phyloP scores from a whole-genome alignment of 2,797 vertebrate genomes.

The Chrosomus eos region DNA sequence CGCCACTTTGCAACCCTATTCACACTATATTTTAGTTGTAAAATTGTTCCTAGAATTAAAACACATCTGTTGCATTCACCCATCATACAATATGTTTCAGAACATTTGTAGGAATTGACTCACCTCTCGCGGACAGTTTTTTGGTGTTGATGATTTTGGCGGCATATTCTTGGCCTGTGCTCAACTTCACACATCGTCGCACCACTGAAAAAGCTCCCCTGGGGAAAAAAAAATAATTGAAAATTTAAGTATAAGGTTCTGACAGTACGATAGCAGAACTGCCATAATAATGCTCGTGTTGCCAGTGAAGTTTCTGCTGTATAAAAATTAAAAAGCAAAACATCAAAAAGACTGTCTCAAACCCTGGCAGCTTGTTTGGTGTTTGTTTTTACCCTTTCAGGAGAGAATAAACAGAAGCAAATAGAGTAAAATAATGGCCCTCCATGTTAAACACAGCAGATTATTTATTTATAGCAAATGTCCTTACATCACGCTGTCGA shows the following conservation, averaged over 20 bases:
- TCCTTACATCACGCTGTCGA: neutral
- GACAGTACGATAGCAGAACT: neutral
- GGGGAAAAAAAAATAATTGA: constrained; percentile 53
- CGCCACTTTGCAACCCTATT: too few relatives aligned
- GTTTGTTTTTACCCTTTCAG: neutral
- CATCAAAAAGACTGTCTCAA: neutral
- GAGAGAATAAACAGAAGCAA: neutral
- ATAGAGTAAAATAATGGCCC: neutral
- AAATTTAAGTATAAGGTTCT: neutral
- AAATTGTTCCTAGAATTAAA: neutral
- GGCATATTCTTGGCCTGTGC: constrained; percentile 93
- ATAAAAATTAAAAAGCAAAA: neutral
- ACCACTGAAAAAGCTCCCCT: constrained; percentile 98
- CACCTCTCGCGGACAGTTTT: constrained; percentile 97
- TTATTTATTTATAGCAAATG: neutral
- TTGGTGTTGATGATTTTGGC: constrained; percentile 99
- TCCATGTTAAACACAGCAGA: neutral
- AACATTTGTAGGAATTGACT: constrained; percentile 57
- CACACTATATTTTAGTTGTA: neutral
- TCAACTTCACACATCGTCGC: constrained; percentile 95
- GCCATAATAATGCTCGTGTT: neutral
- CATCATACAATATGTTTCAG: neutral
- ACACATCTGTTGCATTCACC: neutral
- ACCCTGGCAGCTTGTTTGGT: neutral
- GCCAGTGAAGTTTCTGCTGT: neutral